These are phyloP conservation scores for Myodes glareolus DNA, from an alignment of 2,113 vertebrate genomes.

Conservation along the genomic window DNA sequence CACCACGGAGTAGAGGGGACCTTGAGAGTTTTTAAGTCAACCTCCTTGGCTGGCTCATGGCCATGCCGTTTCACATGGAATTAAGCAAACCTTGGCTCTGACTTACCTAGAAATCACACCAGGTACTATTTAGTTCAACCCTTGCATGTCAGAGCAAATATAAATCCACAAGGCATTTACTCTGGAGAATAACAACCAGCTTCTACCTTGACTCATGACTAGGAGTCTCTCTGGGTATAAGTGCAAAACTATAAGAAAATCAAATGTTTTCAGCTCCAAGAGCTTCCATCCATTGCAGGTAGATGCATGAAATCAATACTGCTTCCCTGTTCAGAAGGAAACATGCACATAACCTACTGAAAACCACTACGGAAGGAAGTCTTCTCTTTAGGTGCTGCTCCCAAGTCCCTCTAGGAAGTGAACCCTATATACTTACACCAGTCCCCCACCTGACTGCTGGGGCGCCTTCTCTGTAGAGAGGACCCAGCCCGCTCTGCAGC, in stretches of 20 bases:
- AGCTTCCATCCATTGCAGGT: conserved; percentile 54
- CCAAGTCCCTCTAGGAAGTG: conserved; percentile 49
- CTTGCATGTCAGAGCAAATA: not conserved
- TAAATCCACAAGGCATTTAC: not conserved
- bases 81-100: conserved; percentile 57
- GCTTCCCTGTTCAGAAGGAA: conserved; percentile 53
- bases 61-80: conserved; percentile 26
- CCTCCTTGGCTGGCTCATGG: conserved; percentile 29
- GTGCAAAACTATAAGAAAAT: conserved; percentile 12
- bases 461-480: not conserved
- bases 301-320: conserved; percentile 62
- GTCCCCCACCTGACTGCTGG: not conserved
- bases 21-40: not conserved
- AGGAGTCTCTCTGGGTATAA: not conserved
- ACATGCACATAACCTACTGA: conserved; percentile 33
- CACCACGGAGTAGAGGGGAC: not conserved
- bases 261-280: conserved; percentile 57
- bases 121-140: conserved; percentile 35
- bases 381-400: conserved; percentile 63
- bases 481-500: conserved; percentile 49
- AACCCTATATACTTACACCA: conserved; percentile 43
- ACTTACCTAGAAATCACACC: conserved; percentile 57
- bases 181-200: conserved; percentile 5
- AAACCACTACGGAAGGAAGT: not conserved
- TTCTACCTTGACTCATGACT: not conserved